Conservation (phyloP, 2,113 vertebrate species). For the Proteles cristata region DNA sequence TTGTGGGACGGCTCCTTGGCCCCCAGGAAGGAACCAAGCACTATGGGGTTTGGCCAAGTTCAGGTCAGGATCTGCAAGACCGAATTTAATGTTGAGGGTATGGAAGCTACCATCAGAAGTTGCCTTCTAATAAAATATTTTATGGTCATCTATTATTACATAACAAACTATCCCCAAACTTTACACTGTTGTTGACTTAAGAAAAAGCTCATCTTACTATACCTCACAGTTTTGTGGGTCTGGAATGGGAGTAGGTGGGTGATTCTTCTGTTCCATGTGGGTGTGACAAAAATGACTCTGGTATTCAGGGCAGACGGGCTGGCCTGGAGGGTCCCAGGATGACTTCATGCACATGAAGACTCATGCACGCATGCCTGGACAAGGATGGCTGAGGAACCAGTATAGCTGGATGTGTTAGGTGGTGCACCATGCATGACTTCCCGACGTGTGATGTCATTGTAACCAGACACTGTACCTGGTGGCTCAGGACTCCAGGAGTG, state of each 20-base stretch:
- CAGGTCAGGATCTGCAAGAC: neutral
- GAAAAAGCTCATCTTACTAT: neutral
- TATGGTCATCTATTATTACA: neutral
- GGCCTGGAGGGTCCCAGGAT: neutral
- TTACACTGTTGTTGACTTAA: neutral
- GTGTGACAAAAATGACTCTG: neutral
- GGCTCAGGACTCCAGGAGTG: neutral
- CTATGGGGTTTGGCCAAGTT: neutral
- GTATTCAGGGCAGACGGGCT: neutral
- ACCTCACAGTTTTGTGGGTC: neutral
- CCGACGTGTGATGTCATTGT: neutral
- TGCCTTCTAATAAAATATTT: neutral
- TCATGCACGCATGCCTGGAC: neutral
- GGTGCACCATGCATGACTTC: neutral
- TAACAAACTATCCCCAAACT: neutral
- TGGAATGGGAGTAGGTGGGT: neutral
- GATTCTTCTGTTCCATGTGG: neutral
- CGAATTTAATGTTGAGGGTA: neutral
- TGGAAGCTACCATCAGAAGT: neutral
- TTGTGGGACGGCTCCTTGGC: neutral
- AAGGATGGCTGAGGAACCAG: neutral
- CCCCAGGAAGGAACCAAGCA: neutral
- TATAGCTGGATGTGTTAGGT: neutral
- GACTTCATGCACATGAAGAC: neutral
- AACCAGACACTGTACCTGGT: neutral